Base-by-base conservation (phyloP, 2,888 invertebrate genomes). In the Caenorhabditis sinica region DNA sequence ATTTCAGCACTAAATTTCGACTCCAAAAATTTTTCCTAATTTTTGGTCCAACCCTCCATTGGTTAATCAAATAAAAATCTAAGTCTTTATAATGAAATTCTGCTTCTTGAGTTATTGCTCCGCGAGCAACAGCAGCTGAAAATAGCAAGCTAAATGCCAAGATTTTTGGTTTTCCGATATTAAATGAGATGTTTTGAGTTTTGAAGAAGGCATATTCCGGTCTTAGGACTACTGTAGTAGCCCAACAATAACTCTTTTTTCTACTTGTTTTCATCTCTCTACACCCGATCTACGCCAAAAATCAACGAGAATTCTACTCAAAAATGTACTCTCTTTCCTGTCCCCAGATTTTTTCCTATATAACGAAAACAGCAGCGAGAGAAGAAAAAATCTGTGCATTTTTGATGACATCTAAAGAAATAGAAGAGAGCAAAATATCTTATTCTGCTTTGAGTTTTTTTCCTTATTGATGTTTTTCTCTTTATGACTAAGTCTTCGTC, bases 331-430 rank as follows among this genome's bases (percentile, higher is more conserved):
- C 45, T 9, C 20, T 33, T 43, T 33, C 15, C 30, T 28, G 13
- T 40, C 36, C 11, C 20, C 11, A 1, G 23, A n/a, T n/a, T 33
- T n/a, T 33, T 20, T 1, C 9, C 43, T 30, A 3, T 9, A 6
- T 17, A 13, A 30, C 15, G 20, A 17, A 56, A 56, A 56, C 33
- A 36, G 33, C 33, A 9, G 33, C 5, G 33, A 36, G 23, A 25
- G 40, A 15, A 23, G 36, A 43, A 56, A 33, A 71, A 71, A 56
- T 58, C 43, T 25, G 71, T 71, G 71, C 58, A 71, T 71, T 71
- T 71, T 71, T 43, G 25, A 71, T 71, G 71, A 71, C n/a, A 71
- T 71, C 20, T 58, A n/a, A n/a, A 30, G 30, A n/a, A 28, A 60
- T 30, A 49, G 20, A 3, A 30, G 33, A 60, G 28, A 60, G 9